Evolutionary conservation across 2,888 invertebrate species (phyloP).

Genomic region (Drosophila falleni): DNA sequence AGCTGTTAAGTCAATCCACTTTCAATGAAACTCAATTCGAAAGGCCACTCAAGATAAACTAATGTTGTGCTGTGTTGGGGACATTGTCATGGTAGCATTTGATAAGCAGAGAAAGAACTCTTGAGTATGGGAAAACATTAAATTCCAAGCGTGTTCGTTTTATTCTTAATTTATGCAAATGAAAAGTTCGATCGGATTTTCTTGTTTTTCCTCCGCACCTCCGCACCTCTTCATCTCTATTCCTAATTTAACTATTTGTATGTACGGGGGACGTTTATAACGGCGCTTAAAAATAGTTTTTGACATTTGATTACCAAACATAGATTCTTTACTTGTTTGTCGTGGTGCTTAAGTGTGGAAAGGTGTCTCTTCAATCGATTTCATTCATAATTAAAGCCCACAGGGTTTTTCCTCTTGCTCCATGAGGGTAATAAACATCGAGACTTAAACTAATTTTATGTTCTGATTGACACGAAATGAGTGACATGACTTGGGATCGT

Average conservation of each 20-base stretch:
- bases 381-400: conserved; percentile 45
- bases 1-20: conserved; percentile 2
- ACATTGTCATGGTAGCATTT: conserved; percentile 3
- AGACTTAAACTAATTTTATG: conserved; percentile 41
- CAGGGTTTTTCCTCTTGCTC: neutral
- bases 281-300: conserved; percentile 29
- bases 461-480: conserved; percentile 58
- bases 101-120: conserved; percentile 44
- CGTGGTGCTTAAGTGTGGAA: conserved; percentile 15
- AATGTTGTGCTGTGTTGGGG: conserved; percentile 38
- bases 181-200: conserved; percentile 29
- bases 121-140: conserved; percentile 19
- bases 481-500: conserved; percentile 22
- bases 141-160: conserved; percentile 28
- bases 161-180: conserved; percentile 66
- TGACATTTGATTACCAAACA: conserved; percentile 29
- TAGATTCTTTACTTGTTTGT: conserved; percentile 8
- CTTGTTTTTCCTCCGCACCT: conserved; percentile 12
- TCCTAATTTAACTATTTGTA: conserved; percentile 11
- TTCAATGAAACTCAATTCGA: conserved; percentile 2
- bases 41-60: conserved; percentile 43
- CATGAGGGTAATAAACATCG: conserved; percentile 41
- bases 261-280: conserved; percentile 16
- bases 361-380: conserved; percentile 18
- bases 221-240: neutral